Evolutionary conservation across 2,797 vertebrate genomes (phyloP).

Genomic region (Syngnathus rostellatus): DNA sequence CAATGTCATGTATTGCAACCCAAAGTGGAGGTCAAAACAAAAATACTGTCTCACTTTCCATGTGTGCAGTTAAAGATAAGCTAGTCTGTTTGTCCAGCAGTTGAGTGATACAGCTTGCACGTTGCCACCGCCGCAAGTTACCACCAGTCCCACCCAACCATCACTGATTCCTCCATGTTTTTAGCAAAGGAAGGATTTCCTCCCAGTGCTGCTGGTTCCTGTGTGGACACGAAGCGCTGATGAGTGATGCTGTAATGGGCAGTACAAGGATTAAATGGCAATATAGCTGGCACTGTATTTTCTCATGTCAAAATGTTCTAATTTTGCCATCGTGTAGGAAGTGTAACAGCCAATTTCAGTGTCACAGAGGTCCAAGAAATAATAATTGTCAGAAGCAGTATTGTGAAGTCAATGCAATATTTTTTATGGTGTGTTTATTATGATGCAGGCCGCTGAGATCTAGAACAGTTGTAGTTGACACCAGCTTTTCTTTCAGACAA

Average conservation of each 20-base stretch:
- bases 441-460: background rate
- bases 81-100: conserved; percentile 54
- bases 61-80: conserved; percentile 58
- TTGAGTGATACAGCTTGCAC: conserved; percentile 36
- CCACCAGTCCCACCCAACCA: conserved; percentile 16
- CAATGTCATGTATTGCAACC: conserved; percentile 54
- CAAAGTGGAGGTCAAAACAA: conserved; percentile 39
- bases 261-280: conserved; percentile 21
- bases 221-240: conserved; percentile 60
- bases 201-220: conserved; percentile 62
- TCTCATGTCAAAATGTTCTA: no score
- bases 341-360: no score
- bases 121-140: conserved; percentile 12
- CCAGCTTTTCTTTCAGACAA: no score
- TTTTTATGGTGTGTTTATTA: background rate
- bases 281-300: background rate
- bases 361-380: no score
- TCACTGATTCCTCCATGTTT: conserved; percentile 45
- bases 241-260: conserved; percentile 50
- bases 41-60: conserved; percentile 41
- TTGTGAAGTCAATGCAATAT: background rate
- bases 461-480: background rate
- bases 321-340: no score
- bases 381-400: background rate
- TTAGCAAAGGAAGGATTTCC: conserved; percentile 62